Conservation (phyloP, 2,113 vertebrate species). For the Dunckerocampus dactyliophorus region DNA sequence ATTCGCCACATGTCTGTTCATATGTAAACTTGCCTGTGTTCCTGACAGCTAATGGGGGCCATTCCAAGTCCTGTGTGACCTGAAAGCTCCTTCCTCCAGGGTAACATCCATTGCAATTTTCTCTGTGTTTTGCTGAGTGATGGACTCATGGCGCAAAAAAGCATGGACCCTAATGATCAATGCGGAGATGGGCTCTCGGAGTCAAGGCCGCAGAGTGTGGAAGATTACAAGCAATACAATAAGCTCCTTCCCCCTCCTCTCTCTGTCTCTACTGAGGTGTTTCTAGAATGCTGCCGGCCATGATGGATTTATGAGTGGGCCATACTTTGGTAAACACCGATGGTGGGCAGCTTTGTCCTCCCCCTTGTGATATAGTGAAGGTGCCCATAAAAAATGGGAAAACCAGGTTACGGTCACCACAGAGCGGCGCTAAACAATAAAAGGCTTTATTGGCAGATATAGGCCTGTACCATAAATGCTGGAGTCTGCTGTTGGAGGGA, state of each 20-base stretch:
- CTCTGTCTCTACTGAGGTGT: conserved; percentile 56
- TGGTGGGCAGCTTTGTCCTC: conserved; percentile 65
- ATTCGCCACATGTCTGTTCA: conserved; percentile 42
- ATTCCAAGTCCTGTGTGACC: conserved; percentile 50
- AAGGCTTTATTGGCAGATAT: conserved; percentile 72
- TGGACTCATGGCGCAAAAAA: conserved; percentile 47
- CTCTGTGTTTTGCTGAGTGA: conserved; percentile 61
- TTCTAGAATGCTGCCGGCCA: conserved; percentile 66
- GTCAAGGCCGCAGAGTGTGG: conserved; percentile 52
- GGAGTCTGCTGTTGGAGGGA: conserved; percentile 65
- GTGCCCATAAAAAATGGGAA: conserved; percentile 71
- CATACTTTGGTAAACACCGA: conserved; percentile 71
- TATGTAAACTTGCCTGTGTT: conserved; percentile 39
- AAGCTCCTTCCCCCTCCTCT: conserved; percentile 26
- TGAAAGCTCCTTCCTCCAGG: conserved; percentile 60
- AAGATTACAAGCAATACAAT: conserved; percentile 51
- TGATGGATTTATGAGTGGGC: conserved; percentile 67
- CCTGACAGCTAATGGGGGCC: conserved; percentile 57
- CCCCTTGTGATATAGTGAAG: conserved; percentile 62
- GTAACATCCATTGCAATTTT: conserved; percentile 61
- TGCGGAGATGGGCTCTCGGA: conserved; percentile 49
- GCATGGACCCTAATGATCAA: conserved; percentile 60
- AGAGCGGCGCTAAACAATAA: conserved; percentile 66
- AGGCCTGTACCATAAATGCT: conserved; percentile 72
- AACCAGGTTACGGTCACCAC: conserved; percentile 70